Percentiles rank a stretch among this genome's conserved stretches.
These are phyloP conservation scores for Smittia aterrima DNA, from an alignment of 2,888 invertebrate species.

Conservation along the genomic window DNA sequence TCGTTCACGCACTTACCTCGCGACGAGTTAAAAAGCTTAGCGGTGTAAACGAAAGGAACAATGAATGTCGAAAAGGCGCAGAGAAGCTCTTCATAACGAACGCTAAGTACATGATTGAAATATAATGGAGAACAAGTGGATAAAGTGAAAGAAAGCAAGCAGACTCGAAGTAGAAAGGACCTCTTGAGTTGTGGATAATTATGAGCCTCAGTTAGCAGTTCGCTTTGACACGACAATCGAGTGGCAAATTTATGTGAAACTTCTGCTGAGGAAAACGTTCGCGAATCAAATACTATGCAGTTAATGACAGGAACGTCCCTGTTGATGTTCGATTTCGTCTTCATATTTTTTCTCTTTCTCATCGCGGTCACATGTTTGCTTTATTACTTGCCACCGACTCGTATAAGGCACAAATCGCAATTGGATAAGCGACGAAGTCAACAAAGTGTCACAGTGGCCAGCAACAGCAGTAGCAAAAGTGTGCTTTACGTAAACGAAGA, in stretches of 20 bases:
- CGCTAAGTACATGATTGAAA: conserved; percentile 14
- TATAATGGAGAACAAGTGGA: conserved; percentile 9
- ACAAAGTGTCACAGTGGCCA: conserved; percentile 30
- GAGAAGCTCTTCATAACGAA: neutral
- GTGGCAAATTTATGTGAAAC: neutral
- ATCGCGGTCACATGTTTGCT: conserved; percentile 79
- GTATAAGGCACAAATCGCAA: conserved; percentile 38
- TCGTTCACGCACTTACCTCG: neutral
- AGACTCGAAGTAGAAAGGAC: neutral
- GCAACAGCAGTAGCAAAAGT: conserved; percentile 38
- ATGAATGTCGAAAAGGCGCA: neutral
- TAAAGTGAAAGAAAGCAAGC: neutral
- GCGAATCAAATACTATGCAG: conserved; percentile 61
- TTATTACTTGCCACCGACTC: conserved; percentile 70
- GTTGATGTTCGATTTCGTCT: conserved; percentile 85
- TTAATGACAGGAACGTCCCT: conserved; percentile 65
- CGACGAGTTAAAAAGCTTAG: conserved; percentile 7
- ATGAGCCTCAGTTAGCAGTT: conserved; percentile 4
- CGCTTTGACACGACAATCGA: neutral
- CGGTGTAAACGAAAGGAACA: conserved; percentile 1
- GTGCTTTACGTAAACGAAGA: conserved; percentile 32
- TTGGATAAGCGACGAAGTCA: conserved; percentile 35
- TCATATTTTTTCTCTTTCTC: conserved; percentile 81
- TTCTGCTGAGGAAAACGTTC: neutral
- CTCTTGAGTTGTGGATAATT: neutral